Percentiles rank a stretch among this genome's conserved stretches.
These are phyloP conservation scores for Heliocidaris erythrogramma DNA, from an alignment of 35 echinoderm and acorn worm species.

Conservation along the genomic window DNA sequence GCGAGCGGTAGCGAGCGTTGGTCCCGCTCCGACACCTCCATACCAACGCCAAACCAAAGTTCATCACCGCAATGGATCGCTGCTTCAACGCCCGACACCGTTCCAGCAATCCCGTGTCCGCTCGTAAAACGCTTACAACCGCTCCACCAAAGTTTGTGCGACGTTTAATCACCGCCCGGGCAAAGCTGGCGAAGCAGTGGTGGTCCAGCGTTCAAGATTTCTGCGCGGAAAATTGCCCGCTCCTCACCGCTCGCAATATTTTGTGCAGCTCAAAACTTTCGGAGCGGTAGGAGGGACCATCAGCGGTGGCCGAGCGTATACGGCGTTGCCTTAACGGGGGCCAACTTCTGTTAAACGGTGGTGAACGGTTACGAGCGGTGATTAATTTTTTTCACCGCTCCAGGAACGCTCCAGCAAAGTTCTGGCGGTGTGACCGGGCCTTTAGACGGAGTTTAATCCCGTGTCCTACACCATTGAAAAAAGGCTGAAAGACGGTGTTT, in stretches of 20 bases:
- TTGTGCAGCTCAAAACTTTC: slow-evolving; percentile 41
- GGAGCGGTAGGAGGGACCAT: slow-evolving; percentile 32
- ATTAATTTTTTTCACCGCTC: neutral
- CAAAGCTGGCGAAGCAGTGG: slow-evolving; percentile 40
- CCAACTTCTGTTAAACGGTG: slow-evolving; percentile 30
- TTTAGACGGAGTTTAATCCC: no score
- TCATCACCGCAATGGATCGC: slow-evolving; percentile 7
- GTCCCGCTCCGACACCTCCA: neutral
- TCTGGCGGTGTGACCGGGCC: neutral
- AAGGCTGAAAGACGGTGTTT: no score
- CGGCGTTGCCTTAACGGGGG: slow-evolving; percentile 27
- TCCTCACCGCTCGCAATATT: slow-evolving; percentile 35
- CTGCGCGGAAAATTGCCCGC: slow-evolving; percentile 30
- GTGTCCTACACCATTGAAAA: no score
- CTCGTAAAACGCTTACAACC: slow-evolving; percentile 44
- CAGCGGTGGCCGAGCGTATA: slow-evolving; percentile 22
- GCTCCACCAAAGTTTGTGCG: slow-evolving; percentile 41
- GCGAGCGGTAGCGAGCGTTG: slow-evolving; percentile 32
- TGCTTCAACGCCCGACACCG: slow-evolving; percentile 35
- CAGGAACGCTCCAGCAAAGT: slow-evolving; percentile 10
- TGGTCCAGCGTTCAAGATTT: slow-evolving; percentile 44
- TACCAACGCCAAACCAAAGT: slow-evolving; percentile 1
- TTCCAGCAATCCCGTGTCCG: slow-evolving; percentile 41
- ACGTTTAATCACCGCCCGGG: slow-evolving; percentile 27
- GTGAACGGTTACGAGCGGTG: slow-evolving; percentile 37